Percentiles rank a stretch among this genome's conserved stretches.
Conservation (phyloP, 2,797 vertebrate genomes). For the Danionella dracula region DNA sequence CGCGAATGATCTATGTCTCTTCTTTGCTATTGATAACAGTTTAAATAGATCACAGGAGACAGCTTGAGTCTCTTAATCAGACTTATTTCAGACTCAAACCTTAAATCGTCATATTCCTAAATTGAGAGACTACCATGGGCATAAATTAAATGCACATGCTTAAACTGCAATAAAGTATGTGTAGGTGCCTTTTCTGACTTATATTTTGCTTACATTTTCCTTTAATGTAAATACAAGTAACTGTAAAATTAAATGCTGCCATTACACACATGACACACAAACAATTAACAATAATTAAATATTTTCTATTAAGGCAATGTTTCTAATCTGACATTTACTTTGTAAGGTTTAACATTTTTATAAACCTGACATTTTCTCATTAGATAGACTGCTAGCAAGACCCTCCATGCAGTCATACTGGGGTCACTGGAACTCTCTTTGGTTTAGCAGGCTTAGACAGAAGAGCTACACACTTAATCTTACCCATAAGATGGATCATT, state of each 20-base stretch:
- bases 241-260: conserved; percentile 2
- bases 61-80: conserved; percentile 35
- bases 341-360: too few species aligned
- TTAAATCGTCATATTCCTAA: not conserved
- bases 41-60: conserved; percentile 44
- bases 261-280: conserved; percentile 19
- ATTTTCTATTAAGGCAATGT: too few species aligned
- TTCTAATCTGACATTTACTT: too few species aligned
- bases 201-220: not conserved
- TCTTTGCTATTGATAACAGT: conserved; percentile 46
- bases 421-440: conserved; percentile 37
- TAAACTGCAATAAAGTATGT: not conserved
- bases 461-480: conserved; percentile 44
- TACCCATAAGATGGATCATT: conserved; percentile 49
- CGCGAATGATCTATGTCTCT: conserved; percentile 45
- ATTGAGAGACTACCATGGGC: not conserved
- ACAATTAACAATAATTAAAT: not conserved
- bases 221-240: not conserved
- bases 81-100: conserved; percentile 7
- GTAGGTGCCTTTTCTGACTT: not conserved
- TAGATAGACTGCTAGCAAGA: conserved; percentile 1
- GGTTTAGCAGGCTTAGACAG: conserved; percentile 31
- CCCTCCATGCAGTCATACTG: conserved; percentile 36
- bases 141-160: too few species aligned
- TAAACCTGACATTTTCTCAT: too few species aligned